These are phyloP conservation scores for Myoxocephalus aenaeus DNA, from an alignment of 2,797 vertebrate species.

Conservation along the genomic window DNA sequence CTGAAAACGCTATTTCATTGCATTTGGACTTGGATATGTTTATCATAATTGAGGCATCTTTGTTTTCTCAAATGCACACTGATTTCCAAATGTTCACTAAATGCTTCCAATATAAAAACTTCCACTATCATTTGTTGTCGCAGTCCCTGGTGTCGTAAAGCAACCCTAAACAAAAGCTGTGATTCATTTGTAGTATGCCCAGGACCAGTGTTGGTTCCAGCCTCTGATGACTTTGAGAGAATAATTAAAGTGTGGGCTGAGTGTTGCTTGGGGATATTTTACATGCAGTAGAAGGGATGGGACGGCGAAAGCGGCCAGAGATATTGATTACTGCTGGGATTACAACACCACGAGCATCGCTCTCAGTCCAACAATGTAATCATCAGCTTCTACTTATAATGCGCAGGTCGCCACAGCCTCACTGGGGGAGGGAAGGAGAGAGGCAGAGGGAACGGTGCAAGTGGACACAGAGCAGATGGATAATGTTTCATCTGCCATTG, in stretches of 20 bases:
- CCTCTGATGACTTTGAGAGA: slow-evolving; percentile 83
- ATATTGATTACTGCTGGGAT: slow-evolving; percentile 87
- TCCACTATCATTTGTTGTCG: slow-evolving; percentile 48
- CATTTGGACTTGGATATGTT: not conserved
- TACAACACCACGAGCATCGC: slow-evolving; percentile 81
- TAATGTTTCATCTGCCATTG: slow-evolving; percentile 79
- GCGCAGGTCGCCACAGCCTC: slow-evolving; percentile 74
- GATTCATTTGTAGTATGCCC: slow-evolving; percentile 64
- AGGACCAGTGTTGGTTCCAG: slow-evolving; percentile 61
- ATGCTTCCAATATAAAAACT: slow-evolving; percentile 21
- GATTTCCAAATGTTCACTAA: slow-evolving; percentile 30
- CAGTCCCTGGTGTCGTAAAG: slow-evolving; percentile 40
- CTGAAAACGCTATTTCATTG: not conserved
- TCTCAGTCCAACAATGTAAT: slow-evolving; percentile 84
- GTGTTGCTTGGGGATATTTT: slow-evolving; percentile 82
- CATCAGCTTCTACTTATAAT: slow-evolving; percentile 83
- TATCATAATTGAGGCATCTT: not conserved
- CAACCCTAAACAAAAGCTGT: slow-evolving; percentile 55
- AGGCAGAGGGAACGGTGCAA: slow-evolving; percentile 50
- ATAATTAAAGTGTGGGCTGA: slow-evolving; percentile 81
- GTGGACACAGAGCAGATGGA: slow-evolving; percentile 78
- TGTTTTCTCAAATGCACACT: slow-evolving; percentile 5
- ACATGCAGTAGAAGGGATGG: slow-evolving; percentile 79
- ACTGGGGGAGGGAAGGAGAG: slow-evolving; percentile 56
- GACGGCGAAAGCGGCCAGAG: slow-evolving; percentile 68